These are phyloP conservation scores for Ammodytes marinus DNA, from an alignment of 2,113 vertebrate genomes.

Conservation along the genomic window DNA sequence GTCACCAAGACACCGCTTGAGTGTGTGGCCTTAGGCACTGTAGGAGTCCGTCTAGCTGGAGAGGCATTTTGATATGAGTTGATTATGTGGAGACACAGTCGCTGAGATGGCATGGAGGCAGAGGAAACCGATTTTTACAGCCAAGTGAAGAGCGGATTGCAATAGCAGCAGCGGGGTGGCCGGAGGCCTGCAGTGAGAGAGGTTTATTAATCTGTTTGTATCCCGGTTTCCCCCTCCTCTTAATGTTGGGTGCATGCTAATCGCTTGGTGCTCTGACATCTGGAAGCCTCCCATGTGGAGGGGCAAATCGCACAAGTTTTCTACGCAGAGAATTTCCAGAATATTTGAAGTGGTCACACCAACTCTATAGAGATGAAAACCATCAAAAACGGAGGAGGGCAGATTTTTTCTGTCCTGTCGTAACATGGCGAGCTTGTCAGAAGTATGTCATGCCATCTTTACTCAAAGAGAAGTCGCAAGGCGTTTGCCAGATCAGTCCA, in stretches of 20 bases:
- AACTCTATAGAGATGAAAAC: slow-evolving; percentile 76
- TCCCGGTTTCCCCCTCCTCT: slow-evolving; percentile 68
- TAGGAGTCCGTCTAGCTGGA: slow-evolving; percentile 59
- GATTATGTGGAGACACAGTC: slow-evolving; percentile 74
- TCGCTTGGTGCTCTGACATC: slow-evolving; percentile 80
- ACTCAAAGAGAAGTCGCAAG: slow-evolving; percentile 45
- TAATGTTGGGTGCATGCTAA: slow-evolving; percentile 79
- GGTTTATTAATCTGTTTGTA: slow-evolving; percentile 80
- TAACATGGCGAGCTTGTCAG: slow-evolving; percentile 62
- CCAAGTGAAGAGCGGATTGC: slow-evolving; percentile 67
- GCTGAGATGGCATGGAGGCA: slow-evolving; percentile 66
- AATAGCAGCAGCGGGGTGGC: slow-evolving; percentile 52
- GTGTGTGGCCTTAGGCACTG: slow-evolving; percentile 60
- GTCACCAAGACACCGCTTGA: slow-evolving; percentile 43
- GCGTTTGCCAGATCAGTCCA: slow-evolving; percentile 39
- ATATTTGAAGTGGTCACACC: slow-evolving; percentile 82
- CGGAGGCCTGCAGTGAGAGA: slow-evolving; percentile 58
- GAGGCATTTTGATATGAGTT: slow-evolving; percentile 74
- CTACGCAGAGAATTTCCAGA: slow-evolving; percentile 52
- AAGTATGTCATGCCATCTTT: slow-evolving; percentile 69
- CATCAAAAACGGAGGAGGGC: slow-evolving; percentile 66
- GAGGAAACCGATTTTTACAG: slow-evolving; percentile 79
- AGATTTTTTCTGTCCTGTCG: slow-evolving; percentile 41
- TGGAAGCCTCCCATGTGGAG: slow-evolving; percentile 76
- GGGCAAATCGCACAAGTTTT: slow-evolving; percentile 68